These are phyloP conservation scores for Nasalis larvatus DNA, from an alignment of 2,113 vertebrate genomes.

Conservation along the genomic window DNA sequence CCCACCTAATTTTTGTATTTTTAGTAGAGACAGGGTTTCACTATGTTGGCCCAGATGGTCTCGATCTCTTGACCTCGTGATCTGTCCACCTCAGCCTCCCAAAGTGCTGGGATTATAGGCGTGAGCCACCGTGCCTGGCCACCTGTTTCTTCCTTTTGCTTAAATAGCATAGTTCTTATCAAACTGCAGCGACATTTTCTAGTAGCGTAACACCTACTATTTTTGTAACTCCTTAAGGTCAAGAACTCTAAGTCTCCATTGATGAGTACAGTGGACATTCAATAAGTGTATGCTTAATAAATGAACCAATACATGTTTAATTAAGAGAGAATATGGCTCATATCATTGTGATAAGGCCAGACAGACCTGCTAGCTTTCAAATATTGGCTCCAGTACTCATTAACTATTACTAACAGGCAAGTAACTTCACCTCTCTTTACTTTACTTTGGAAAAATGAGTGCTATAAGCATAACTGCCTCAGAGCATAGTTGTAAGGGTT, in stretches of 20 bases:
- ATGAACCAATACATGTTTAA: background rate
- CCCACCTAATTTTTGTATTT: too few species aligned
- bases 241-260: background rate
- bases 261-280: background rate
- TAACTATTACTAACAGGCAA: background rate
- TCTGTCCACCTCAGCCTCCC: too few species aligned
- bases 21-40: too few species aligned
- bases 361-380: background rate
- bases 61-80: too few species aligned
- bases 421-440: background rate
- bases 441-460: background rate
- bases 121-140: too few species aligned
- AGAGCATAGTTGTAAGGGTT: background rate
- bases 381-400: background rate
- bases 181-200: background rate
- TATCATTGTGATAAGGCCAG: background rate
- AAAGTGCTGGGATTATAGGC: too few species aligned
- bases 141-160: background rate
- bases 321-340: background rate
- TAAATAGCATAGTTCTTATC: background rate
- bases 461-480: background rate
- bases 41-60: too few species aligned
- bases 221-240: background rate
- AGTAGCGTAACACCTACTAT: background rate
- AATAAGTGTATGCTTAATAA: background rate